phyloP scores from a whole-genome alignment of 2,888 invertebrate species.

The Schizaphis graminum region DNA sequence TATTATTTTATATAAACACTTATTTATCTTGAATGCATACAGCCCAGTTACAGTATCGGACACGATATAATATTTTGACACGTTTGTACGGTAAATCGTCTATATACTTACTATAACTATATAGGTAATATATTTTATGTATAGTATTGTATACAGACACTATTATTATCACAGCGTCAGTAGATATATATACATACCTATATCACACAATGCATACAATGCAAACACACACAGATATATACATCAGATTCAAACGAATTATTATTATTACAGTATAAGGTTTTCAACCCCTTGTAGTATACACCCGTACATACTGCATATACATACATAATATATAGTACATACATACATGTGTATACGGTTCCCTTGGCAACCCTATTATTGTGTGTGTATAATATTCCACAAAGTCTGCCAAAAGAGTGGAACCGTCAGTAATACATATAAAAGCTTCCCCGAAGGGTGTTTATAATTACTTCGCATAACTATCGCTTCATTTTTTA shows the following conservation, averaged over 20 bases:
- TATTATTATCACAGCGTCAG: not conserved
- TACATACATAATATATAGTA: not conserved
- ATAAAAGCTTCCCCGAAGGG: conserved; percentile 23
- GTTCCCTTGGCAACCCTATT: conserved; percentile 28
- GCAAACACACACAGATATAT: not conserved
- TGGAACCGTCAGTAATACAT: conserved; percentile 4
- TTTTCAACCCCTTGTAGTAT: conserved; percentile 23
- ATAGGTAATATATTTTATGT: not conserved
- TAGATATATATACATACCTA: not conserved
- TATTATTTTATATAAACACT: not conserved
- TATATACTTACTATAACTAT: not conserved
- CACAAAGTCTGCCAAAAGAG: conserved; percentile 4
- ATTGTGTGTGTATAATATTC: not conserved
- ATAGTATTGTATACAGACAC: not conserved
- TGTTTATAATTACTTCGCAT: conserved; percentile 37
- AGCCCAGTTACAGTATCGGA: not conserved
- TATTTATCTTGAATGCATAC: not conserved
- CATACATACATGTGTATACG: not conserved
- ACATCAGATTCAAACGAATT: not conserved
- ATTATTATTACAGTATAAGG: not conserved
- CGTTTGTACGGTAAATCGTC: not conserved
- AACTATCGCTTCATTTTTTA: conserved; percentile 17
- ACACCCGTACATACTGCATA: not conserved
- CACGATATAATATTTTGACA: not conserved
- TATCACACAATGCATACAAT: not conserved